Evolutionary conservation across 2,113 vertebrate genomes (phyloP).

Genomic region (Chelonoidis abingdonii): DNA sequence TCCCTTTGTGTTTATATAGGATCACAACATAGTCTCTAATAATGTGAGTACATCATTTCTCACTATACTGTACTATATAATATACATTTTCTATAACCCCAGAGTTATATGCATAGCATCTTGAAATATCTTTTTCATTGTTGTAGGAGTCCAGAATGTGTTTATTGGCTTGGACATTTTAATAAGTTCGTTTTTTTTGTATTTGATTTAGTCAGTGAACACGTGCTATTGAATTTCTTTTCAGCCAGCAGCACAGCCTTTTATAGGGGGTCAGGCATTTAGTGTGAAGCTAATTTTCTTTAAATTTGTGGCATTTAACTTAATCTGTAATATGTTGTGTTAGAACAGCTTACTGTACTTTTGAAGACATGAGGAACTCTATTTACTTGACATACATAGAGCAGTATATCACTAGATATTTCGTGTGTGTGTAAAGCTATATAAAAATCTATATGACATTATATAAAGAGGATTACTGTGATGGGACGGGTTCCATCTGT

Average conservation of each 20-base stretch:
- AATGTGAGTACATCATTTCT: background rate
- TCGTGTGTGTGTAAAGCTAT: background rate
- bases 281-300: background rate
- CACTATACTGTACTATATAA: background rate
- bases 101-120: background rate
- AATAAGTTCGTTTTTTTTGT: background rate
- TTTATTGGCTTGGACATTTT: background rate
- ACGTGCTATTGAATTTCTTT: background rate
- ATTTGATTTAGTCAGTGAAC: conserved; percentile 10
- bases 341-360: conserved; percentile 1
- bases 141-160: background rate
- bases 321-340: background rate
- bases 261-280: background rate
- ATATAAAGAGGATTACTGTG: background rate
- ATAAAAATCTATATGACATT: background rate
- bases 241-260: background rate
- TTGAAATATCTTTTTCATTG: background rate
- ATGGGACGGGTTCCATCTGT: no score
- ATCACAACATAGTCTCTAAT: background rate
- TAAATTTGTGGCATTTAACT: background rate
- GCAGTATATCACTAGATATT: background rate
- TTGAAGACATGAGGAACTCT: background rate
- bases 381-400: background rate
- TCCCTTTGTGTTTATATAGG: background rate
- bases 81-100: no score